Evolutionary conservation across 2,888 invertebrate species (phyloP).

Genomic region (Terebella lapidaria): DNA sequence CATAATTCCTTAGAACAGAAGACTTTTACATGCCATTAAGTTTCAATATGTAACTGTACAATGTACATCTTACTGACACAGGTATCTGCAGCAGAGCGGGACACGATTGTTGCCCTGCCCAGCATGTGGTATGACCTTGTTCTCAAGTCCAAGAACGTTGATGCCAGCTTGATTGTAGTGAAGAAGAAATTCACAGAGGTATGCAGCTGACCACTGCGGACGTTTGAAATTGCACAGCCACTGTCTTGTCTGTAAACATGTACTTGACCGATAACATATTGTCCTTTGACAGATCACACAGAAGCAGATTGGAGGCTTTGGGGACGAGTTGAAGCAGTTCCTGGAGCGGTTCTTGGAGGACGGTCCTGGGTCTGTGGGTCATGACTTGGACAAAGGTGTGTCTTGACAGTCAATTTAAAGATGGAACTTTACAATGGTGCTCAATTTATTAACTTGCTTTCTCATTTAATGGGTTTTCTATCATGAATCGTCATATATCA

Average conservation of each 20-base stretch:
- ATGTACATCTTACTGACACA: too few relatives aligned
- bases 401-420: too few relatives aligned
- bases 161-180: constrained; percentile 60
- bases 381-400: constrained; percentile 69
- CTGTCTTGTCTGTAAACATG: not conserved
- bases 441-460: too few relatives aligned
- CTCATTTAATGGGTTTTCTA: too few relatives aligned
- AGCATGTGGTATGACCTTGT: constrained; percentile 51
- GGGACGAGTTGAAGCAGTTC: constrained; percentile 62
- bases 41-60: too few relatives aligned
- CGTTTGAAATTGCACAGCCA: too few relatives aligned
- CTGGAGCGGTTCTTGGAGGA: constrained; percentile 68
- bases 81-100: constrained; percentile 39
- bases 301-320: constrained; percentile 68
- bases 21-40: too few relatives aligned
- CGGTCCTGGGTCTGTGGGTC: constrained; percentile 76
- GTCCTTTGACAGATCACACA: constrained; percentile 60
- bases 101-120: constrained; percentile 37
- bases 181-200: constrained; percentile 77
- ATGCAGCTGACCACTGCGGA: too few relatives aligned
- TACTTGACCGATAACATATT: not conserved
- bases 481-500: too few relatives aligned
- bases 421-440: too few relatives aligned
- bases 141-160: constrained; percentile 52
- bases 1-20: too few relatives aligned